These are phyloP conservation scores for Phoenoteleia sp. DNA, from an alignment of 2,888 invertebrate genomes.

Conservation along the genomic window DNA sequence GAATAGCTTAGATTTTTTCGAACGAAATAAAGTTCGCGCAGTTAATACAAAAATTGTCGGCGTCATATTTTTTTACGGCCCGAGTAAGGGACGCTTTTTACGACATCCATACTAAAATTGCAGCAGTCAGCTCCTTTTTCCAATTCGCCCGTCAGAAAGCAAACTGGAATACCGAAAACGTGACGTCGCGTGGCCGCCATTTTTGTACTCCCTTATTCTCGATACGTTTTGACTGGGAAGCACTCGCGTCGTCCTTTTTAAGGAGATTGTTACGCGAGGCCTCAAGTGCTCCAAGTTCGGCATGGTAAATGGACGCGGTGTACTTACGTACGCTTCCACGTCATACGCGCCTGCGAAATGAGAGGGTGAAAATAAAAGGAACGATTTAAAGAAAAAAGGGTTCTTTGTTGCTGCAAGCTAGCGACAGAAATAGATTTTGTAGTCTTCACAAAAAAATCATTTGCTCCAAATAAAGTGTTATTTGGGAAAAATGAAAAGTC, in stretches of 20 bases:
- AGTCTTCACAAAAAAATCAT: slow-evolving; percentile 49
- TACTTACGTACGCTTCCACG: slow-evolving; percentile 37
- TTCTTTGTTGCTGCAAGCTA: slow-evolving; percentile 41
- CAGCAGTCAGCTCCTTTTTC: slow-evolving; percentile 25
- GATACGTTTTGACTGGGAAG: slow-evolving; percentile 42
- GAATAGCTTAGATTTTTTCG: neutral
- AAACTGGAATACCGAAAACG: slow-evolving; percentile 25
- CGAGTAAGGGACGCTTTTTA: slow-evolving; percentile 6
- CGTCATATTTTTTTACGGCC: slow-evolving; percentile 11
- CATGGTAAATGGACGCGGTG: slow-evolving; percentile 52
- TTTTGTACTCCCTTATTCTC: neutral
- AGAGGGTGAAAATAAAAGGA: slow-evolving; percentile 42
- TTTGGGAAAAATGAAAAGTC: too few relatives aligned
- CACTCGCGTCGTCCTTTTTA: slow-evolving; percentile 48
- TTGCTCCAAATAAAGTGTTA: slow-evolving; percentile 25
- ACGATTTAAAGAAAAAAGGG: slow-evolving; percentile 22
- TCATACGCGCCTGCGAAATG: slow-evolving; percentile 30
- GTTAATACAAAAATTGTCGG: slow-evolving; percentile 7
- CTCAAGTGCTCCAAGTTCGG: slow-evolving; percentile 33
- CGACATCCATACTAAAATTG: slow-evolving; percentile 1
- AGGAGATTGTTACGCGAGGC: slow-evolving; percentile 58
- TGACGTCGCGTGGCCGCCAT: slow-evolving; percentile 8
- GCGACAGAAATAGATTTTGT: slow-evolving; percentile 39
- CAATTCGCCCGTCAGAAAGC: slow-evolving; percentile 28
- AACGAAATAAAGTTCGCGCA: neutral